These are phyloP conservation scores for Condylostylus longicornis DNA, from an alignment of 1,140 invertebrate species.

Conservation along the genomic window DNA sequence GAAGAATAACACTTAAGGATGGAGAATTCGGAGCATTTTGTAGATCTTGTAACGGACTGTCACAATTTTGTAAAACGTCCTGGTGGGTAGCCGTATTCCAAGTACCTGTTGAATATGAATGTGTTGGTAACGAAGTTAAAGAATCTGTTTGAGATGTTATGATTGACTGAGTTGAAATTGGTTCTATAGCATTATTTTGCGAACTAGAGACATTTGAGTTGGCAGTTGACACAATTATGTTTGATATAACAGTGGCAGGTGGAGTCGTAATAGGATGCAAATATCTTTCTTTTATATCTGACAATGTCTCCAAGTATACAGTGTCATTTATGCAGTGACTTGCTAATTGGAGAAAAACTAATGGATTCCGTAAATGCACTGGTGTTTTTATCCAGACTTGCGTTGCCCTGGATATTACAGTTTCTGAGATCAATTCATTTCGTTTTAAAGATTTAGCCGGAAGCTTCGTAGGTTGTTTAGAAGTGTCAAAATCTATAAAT, in stretches of 20 bases:
- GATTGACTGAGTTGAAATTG: neutral
- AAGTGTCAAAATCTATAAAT: too few relatives aligned
- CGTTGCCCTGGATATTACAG: slow-evolving; percentile 5
- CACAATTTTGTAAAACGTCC: too few relatives aligned
- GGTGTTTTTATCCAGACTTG: slow-evolving; percentile 6
- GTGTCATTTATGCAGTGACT: slow-evolving; percentile 7
- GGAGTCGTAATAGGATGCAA: neutral
- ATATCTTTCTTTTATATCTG: neutral
- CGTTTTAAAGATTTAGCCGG: slow-evolving; percentile 1
- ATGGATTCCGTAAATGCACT: slow-evolving; percentile 6
- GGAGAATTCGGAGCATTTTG: too few relatives aligned
- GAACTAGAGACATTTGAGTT: neutral
- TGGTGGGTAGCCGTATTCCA: too few relatives aligned
- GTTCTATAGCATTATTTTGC: neutral
- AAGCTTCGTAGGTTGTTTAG: too few relatives aligned
- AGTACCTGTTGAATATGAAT: slow-evolving; percentile 1
- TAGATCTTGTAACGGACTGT: too few relatives aligned
- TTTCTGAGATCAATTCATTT: slow-evolving; percentile 1
- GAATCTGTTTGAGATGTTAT: neutral
- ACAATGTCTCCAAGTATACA: neutral
- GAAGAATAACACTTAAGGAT: too few relatives aligned
- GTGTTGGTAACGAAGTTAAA: neutral
- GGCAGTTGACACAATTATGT: neutral
- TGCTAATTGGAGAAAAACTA: slow-evolving; percentile 6
- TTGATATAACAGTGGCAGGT: neutral